phyloP scores from a whole-genome alignment of 2,888 invertebrate species.

The Dasysyrphus albostriatus region DNA sequence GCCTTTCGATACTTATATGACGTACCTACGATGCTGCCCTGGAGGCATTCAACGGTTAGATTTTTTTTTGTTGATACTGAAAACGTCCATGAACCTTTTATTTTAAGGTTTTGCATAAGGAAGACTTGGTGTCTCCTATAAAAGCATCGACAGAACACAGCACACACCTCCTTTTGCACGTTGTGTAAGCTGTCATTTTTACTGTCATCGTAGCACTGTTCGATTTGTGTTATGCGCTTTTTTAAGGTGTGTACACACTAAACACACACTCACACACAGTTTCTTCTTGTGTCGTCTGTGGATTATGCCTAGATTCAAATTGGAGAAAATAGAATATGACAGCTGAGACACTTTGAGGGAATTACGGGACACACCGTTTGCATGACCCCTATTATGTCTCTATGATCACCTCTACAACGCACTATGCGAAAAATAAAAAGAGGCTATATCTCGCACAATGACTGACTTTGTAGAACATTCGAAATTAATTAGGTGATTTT shows the following conservation, averaged over 20 bases:
- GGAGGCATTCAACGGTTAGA: constrained; percentile 45
- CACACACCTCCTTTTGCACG: constrained; percentile 67
- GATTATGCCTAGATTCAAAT: constrained; percentile 55
- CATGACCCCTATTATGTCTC: constrained; percentile 1
- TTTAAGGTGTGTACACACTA: constrained; percentile 59
- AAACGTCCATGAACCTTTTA: constrained; percentile 65
- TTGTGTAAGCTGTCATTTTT: constrained; percentile 73
- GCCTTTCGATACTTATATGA: constrained; percentile 52
- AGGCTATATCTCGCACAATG: constrained; percentile 23
- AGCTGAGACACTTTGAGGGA: constrained; percentile 69
- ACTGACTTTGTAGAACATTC: constrained; percentile 72
- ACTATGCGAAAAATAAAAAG: neutral
- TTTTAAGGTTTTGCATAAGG: constrained; percentile 26
- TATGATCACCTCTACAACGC: constrained; percentile 1
- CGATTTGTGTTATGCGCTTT: constrained; percentile 54
- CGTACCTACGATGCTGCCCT: constrained; percentile 49
- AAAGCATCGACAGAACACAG: constrained; percentile 1
- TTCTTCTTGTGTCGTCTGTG: constrained; percentile 34
- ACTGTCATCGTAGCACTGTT: constrained; percentile 70
- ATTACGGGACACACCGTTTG: constrained; percentile 64
- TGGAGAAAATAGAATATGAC: constrained; percentile 68
- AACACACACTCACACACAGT: neutral
- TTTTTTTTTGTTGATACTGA: constrained; percentile 14
- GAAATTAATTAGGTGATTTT: constrained; percentile 67
- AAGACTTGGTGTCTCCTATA: constrained; percentile 3